Base-by-base conservation (phyloP, 37 sponge, comb jelly and placozoan species). In the Beroe forskalii region DNA sequence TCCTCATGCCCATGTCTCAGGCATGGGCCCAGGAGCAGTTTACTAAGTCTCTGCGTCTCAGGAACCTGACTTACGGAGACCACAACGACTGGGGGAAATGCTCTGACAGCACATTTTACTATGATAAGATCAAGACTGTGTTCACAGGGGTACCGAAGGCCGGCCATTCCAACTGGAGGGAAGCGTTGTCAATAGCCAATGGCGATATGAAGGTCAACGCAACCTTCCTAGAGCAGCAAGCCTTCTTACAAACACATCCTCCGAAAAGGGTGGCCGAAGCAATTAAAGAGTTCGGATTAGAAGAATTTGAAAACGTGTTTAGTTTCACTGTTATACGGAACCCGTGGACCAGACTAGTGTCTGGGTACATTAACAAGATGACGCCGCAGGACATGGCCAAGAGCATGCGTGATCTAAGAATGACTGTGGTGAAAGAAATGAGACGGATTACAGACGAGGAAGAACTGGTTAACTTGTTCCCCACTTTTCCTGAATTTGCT, bases 281-380 rank as follows among this genome's bases (percentile, higher is more conserved):
- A 17, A 8, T 31, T 14, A 2, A 35, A 28, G 19, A 32, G 37
- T 69, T 36, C 38, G 8, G 12, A 2, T 2, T 20, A 2, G 3
- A 1, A 35, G 38, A 31, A 17, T 36, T 36, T 32, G 19, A 35
- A 63, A 24, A 63, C 1, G 72, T 14, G 27, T 69, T 36, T 32
- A 69, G 72, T 36, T 69, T 69, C 32, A 69, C 72, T 32, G 72
- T 69, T 28, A 32, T 69, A 2, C 28, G 72, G 72, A 69, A 69
- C 39, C 72, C 72, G 6, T 69, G 72, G 72, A 69, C 72, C 19
- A 69, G 72, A 17, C 27, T 69, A 37, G 72, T 69, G 4, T 69
- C 72, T 36, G 72, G 72, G 9, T 69, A 69, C 72, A 69, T 19
- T 2, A 32, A 69, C 38, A 69, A 69, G 38, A 14, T 69, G 32